These are phyloP conservation scores for Diorhabda elongata DNA, from an alignment of 1,140 invertebrate species.

Conservation along the genomic window DNA sequence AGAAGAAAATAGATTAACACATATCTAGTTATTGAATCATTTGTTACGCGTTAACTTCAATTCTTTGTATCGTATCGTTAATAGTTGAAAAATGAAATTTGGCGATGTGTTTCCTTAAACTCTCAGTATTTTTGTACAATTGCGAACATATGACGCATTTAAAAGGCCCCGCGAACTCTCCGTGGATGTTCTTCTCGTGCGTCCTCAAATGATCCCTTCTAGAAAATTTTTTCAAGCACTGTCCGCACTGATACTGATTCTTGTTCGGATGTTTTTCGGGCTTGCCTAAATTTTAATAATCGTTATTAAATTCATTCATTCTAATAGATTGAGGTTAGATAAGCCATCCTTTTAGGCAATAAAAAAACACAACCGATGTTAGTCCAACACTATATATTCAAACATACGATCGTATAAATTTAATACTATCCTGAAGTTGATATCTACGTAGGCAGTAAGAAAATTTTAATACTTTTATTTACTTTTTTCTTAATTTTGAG, in stretches of 20 bases:
- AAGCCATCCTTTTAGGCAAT: slow-evolving; percentile 29
- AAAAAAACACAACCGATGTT: slow-evolving; percentile 37
- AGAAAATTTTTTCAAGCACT: slow-evolving; percentile 45
- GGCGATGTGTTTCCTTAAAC: slow-evolving; percentile 47
- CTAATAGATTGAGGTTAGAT: too few species aligned
- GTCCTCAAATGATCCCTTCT: slow-evolving; percentile 46
- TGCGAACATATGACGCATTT: slow-evolving; percentile 44
- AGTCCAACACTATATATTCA: slow-evolving; percentile 22
- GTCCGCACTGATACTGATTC: slow-evolving; percentile 41
- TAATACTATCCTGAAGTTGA: too few species aligned
- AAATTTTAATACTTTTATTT: too few species aligned
- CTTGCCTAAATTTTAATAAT: slow-evolving; percentile 11
- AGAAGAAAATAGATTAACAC: too few species aligned
- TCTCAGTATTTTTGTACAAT: slow-evolving; percentile 47
- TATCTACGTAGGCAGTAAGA: too few species aligned
- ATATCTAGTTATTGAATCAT: too few species aligned
- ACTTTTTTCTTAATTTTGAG: too few species aligned
- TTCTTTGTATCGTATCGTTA: slow-evolving; percentile 25
- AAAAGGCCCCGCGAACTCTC: slow-evolving; percentile 48
- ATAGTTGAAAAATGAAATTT: slow-evolving; percentile 44
- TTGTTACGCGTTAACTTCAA: slow-evolving; percentile 24
- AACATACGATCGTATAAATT: too few species aligned
- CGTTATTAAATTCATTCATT: not conserved
- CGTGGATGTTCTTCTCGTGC: slow-evolving; percentile 48
- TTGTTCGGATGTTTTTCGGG: slow-evolving; percentile 22